Percentiles rank a stretch among this genome's conserved stretches.
phyloP scores from a whole-genome alignment of 2,888 invertebrate species.

The Hofmannophila pseudospretella region DNA sequence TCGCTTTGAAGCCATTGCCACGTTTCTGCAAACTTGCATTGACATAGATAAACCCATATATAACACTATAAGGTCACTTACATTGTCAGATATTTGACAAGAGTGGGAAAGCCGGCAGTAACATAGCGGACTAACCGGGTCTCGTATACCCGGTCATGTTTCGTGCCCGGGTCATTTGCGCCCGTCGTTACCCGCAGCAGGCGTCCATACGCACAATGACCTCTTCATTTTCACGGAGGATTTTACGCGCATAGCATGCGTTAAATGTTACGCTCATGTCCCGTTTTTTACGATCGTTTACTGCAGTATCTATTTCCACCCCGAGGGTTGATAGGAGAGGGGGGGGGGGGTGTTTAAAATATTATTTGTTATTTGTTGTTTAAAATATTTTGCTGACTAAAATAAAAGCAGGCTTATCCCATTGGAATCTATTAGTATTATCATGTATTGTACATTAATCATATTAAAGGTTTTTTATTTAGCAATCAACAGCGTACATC shows the following conservation, averaged over 20 bases:
- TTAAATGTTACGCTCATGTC: constrained; percentile 23
- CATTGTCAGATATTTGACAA: constrained; percentile 25
- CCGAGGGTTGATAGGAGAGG: too few relatives aligned
- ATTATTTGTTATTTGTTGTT: too few relatives aligned
- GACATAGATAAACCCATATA: too few relatives aligned
- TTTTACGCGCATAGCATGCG: constrained; percentile 36
- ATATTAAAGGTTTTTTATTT: too few relatives aligned
- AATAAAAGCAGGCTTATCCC: too few relatives aligned
- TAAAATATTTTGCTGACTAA: too few relatives aligned
- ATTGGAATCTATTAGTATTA: too few relatives aligned
- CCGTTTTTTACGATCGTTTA: constrained; percentile 20
- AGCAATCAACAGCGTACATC: too few relatives aligned
- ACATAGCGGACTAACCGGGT: constrained; percentile 11
- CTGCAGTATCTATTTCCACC: too few relatives aligned
- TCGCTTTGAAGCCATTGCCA: too few relatives aligned
- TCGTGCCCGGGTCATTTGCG: constrained; percentile 51
- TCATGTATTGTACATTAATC: too few relatives aligned
- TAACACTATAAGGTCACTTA: background rate
- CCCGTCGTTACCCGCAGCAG: constrained; percentile 55
- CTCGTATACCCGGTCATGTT: constrained; percentile 35
- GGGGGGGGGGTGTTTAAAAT: background rate
- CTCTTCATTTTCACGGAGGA: constrained; percentile 52
- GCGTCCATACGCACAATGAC: constrained; percentile 44
- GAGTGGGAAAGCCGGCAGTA: constrained; percentile 20
- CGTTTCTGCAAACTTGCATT: too few relatives aligned